Evolutionary conservation across 2,113 vertebrate species (phyloP), one percentile per base, ranked within the genome.

Genomic region (Dendrocopos noguchii): DNA sequence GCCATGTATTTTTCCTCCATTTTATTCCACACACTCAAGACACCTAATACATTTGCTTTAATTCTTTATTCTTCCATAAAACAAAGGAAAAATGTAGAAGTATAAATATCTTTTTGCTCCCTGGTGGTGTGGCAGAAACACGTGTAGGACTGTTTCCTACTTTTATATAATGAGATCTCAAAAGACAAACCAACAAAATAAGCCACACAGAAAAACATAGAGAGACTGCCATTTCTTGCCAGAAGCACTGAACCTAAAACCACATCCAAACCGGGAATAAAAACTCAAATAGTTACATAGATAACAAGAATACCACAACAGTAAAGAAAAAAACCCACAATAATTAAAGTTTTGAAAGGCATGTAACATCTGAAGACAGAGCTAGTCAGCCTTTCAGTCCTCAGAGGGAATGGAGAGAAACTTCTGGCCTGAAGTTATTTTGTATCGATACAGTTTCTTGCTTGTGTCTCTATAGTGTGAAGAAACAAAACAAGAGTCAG

Each of bases 1-100:
- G 73, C 44, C 76, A 56, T 80, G 68, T 65, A 89, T 42, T 94
- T 89, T 60, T 80, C 81, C 87, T 91, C 82, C 82, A 85, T 80
- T 94, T 96, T 94, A 91, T 72, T 92, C 61, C 68, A 85, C 68
- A 46, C 6, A n/a, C 53, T 91, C 24, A 18, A 87, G 53, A 78
- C 68, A 92, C 84, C 87, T 83, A 91, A 92, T 87, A 87, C 87
- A 85, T 93, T 91, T 80, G 29, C 42, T 87, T 61, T 83, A 79
- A 80, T 57, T 95, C 85, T 65, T 82, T 80, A 89, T 91, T 94
- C 79, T 92, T 89, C 81, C 50, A 33, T 83, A 90, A 94, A 95
- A 93, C 91, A 95, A 89, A 92, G n/a, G 52, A 64, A 90, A 92
- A 93, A 39, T 81, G 73, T 47, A 56, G 31, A 90, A 91, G 44